Conservation (phyloP, 2,797 vertebrate species). For the Crax fasciolata region DNA sequence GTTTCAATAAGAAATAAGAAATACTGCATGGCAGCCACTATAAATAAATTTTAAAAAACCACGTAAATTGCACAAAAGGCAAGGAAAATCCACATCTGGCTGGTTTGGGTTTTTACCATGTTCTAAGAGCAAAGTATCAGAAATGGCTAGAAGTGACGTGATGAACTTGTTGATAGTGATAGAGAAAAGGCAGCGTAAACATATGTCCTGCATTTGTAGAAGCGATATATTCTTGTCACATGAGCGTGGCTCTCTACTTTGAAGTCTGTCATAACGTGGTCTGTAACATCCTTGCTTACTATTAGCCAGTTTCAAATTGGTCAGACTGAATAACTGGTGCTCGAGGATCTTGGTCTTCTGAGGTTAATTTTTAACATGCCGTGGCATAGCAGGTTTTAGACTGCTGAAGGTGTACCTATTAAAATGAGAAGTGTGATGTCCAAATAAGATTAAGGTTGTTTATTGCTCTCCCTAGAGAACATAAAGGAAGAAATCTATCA, state of each 20-base stretch:
- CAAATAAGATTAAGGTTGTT: constrained; percentile 15
- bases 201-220: constrained; percentile 40
- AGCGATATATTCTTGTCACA: constrained; percentile 59
- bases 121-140: background rate
- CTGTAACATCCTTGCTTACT: constrained; percentile 38
- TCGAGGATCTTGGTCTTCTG: background rate
- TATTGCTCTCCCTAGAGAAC: background rate
- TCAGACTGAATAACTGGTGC: constrained; percentile 7
- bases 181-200: constrained; percentile 21
- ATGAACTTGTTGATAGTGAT: constrained; percentile 45
- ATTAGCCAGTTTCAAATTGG: constrained; percentile 29
- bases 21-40: background rate
- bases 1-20: background rate
- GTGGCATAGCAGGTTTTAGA: constrained; percentile 20
- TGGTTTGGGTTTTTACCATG: background rate
- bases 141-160: background rate
- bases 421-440: background rate
- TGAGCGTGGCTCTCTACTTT: constrained; percentile 42
- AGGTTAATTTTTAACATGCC: constrained; percentile 51
- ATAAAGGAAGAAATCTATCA: background rate
- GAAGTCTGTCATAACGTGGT: constrained; percentile 59
- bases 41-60: background rate
- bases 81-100: background rate
- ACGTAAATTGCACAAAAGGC: background rate
- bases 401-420: background rate